phyloP scores from a whole-genome alignment of 2,888 invertebrate species.

The Reticulitermes lucifugus region DNA sequence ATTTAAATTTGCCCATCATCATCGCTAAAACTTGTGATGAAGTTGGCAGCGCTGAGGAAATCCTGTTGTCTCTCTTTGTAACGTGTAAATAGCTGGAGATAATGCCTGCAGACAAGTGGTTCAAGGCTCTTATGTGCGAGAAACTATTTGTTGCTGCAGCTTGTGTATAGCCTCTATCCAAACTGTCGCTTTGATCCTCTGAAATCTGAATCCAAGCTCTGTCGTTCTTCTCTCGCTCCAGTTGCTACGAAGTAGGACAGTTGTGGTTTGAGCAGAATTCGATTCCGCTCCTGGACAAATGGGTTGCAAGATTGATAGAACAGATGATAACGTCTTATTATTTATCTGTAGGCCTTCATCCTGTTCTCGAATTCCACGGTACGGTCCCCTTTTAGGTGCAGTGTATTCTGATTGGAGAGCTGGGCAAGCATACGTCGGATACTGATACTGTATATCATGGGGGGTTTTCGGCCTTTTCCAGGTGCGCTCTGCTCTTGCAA shows the following conservation, averaged over 20 bases:
- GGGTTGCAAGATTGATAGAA: not conserved
- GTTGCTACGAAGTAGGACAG: not conserved
- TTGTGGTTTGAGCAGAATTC: not conserved
- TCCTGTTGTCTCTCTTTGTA: not conserved
- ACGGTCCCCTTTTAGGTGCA: too few relatives aligned
- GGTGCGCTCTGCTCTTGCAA: too few relatives aligned
- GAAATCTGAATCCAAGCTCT: not conserved
- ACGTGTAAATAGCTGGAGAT: slow-evolving; percentile 1
- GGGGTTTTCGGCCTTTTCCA: too few relatives aligned
- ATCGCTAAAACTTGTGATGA: not conserved
- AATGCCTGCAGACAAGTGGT: not conserved
- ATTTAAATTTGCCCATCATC: not conserved
- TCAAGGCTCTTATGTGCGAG: slow-evolving; percentile 9
- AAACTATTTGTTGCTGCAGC: slow-evolving; percentile 2
- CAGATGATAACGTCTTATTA: not conserved
- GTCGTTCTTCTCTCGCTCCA: not conserved
- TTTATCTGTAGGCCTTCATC: too few relatives aligned
- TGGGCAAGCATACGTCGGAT: too few relatives aligned
- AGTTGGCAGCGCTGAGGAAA: not conserved
- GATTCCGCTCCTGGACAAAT: not conserved
- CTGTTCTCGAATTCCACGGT: too few relatives aligned
- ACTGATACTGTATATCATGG: too few relatives aligned
- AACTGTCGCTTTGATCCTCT: not conserved
- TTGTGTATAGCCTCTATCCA: not conserved
- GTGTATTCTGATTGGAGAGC: too few relatives aligned